A percentile compares a stretch with the other conserved stretches of the same genome.
phyloP scores from a whole-genome alignment of 1,140 invertebrate genomes.

The Dinothrombium tinctorium region DNA sequence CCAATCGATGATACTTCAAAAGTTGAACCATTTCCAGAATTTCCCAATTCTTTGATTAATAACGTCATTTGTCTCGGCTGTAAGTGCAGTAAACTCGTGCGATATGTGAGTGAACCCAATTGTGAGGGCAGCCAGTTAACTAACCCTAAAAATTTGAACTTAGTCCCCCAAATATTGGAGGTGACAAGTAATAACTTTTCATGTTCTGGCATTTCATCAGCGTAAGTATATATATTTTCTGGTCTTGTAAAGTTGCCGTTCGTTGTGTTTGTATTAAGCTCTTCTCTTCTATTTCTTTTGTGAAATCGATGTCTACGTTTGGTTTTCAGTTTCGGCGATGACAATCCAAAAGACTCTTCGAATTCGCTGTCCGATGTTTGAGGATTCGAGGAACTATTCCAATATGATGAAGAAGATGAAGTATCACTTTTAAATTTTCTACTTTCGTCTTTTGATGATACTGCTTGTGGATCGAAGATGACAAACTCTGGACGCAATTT shows the following conservation, averaged over 20 bases:
- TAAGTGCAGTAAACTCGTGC: constrained; percentile 82
- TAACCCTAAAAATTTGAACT: constrained; percentile 85
- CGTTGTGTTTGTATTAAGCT: neutral
- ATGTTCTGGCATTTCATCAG: constrained; percentile 13
- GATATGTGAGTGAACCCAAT: constrained; percentile 82
- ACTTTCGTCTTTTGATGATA: constrained; percentile 23
- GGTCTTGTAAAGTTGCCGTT: neutral
- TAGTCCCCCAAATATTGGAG: constrained; percentile 98
- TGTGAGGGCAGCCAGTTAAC: constrained; percentile 50
- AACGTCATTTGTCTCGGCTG: constrained; percentile 96
- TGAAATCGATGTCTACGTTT: constrained; percentile 12
- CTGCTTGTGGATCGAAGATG: constrained; percentile 73
- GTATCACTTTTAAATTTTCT: neutral
- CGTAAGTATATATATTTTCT: neutral
- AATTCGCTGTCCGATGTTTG: constrained; percentile 50
- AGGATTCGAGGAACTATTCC: neutral
- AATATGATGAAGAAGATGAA: neutral
- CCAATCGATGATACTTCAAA: too few relatives aligned
- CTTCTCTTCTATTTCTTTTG: neutral
- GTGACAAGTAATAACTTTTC: constrained; percentile 48
- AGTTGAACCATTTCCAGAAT: neutral
- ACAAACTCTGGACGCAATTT: constrained; percentile 95
- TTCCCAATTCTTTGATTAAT: constrained; percentile 31
- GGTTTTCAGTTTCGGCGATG: neutral
- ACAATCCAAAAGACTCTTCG: constrained; percentile 33